phyloP scores from a whole-genome alignment of 2,797 vertebrate genomes.

The Scyliorhinus canicula region DNA sequence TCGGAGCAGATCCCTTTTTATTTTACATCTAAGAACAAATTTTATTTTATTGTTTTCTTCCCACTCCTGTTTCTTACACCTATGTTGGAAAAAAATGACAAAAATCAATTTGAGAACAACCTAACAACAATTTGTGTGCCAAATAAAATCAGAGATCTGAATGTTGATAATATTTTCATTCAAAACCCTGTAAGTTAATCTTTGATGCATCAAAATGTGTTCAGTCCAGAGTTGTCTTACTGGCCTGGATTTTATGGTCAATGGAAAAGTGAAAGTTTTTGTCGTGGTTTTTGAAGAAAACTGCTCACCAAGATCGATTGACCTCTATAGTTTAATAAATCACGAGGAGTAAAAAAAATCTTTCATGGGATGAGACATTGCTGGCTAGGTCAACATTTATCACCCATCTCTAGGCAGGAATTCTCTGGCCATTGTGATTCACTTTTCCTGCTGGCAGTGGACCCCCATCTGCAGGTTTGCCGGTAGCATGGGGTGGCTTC shows the following conservation, averaged over 20 bases:
- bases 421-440: no score
- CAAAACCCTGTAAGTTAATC: not conserved
- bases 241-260: not conserved
- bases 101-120: not conserved
- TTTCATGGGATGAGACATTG: no score
- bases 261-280: not conserved
- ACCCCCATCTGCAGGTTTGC: no score
- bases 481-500: no score
- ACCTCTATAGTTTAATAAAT: not conserved
- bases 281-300: not conserved
- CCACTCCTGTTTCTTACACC: not conserved
- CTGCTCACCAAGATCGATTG: not conserved
- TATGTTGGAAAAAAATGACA: not conserved
- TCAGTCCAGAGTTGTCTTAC: not conserved
- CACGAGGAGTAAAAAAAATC: not conserved
- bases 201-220: not conserved
- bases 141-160: not conserved
- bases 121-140: not conserved
- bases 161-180: not conserved
- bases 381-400: no score
- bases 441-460: no score
- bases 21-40: not conserved
- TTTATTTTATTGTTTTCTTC: not conserved
- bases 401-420: no score
- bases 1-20: not conserved